These are phyloP conservation scores for Agrotis clavis DNA, from an alignment of 2,888 invertebrate genomes.

Conservation along the genomic window DNA sequence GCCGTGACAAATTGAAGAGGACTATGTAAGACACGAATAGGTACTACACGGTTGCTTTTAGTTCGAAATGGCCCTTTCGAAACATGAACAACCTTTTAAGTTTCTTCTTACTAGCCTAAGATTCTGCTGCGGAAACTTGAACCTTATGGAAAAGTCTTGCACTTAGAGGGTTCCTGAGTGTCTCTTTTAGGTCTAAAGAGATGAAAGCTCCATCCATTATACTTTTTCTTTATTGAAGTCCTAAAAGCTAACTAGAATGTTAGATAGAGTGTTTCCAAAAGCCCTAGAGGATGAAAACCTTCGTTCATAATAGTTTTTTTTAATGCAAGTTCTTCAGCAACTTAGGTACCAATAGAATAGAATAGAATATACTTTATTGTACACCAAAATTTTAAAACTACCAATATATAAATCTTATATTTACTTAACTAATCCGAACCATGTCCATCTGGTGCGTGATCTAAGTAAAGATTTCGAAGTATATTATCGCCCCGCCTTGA, in stretches of 20 bases:
- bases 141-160: background rate
- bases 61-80: background rate
- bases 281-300: no score
- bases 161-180: no score
- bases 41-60: background rate
- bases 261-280: no score
- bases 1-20: slow-evolving; percentile 21
- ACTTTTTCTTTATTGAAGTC: background rate
- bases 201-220: no score
- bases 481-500: background rate
- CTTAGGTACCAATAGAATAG: no score
- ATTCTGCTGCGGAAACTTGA: background rate
- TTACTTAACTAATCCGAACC: background rate
- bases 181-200: no score
- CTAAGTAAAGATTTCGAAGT: background rate
- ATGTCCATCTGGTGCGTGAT: background rate
- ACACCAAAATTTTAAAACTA: no score
- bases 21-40: background rate
- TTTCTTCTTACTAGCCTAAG: background rate
- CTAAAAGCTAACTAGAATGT: no score
- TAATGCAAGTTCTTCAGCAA: background rate
- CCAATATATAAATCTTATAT: background rate
- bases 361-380: no score
- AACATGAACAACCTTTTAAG: slow-evolving; percentile 10
- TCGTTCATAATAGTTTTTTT: no score